Percentiles rank a stretch among this genome's conserved stretches.
These are phyloP conservation scores for Nyctalus aviator DNA, from an alignment of 2,797 vertebrate species.

Conservation along the genomic window DNA sequence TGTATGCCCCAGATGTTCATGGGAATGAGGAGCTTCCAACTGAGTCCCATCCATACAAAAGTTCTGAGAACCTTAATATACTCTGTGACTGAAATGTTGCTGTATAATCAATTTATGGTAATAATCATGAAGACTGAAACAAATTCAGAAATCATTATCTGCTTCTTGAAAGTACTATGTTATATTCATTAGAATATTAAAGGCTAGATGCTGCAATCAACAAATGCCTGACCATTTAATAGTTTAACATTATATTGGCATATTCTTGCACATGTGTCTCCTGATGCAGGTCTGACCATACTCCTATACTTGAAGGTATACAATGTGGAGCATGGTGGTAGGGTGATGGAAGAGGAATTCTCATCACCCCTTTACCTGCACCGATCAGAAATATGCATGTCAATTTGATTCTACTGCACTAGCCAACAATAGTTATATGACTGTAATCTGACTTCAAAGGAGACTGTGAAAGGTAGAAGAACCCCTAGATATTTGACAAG, in stretches of 20 bases:
- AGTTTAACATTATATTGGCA: background rate
- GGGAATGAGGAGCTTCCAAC: background rate
- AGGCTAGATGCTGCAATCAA: background rate
- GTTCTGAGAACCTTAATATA: background rate
- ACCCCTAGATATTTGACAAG: background rate
- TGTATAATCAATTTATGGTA: background rate
- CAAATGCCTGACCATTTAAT: background rate
- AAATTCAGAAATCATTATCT: background rate
- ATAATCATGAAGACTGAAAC: background rate
- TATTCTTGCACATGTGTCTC: background rate
- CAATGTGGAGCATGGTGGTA: background rate
- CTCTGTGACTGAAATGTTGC: background rate
- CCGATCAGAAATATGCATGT: background rate
- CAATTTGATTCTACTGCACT: background rate
- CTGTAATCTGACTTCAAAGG: background rate
- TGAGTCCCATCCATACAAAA: background rate
- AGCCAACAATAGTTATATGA: rapidly evolving
- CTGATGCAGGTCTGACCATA: background rate
- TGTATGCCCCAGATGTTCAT: background rate
- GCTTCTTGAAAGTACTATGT: background rate
- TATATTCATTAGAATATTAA: background rate
- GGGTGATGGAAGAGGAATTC: rapidly evolving
- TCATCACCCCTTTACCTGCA: rapidly evolving
- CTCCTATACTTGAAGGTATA: background rate
- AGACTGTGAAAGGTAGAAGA: background rate